Evolutionary conservation across 1,140 invertebrate genomes (phyloP), one percentile per base, ranked within the genome.

Genomic region (Charaxes varanes): DNA sequence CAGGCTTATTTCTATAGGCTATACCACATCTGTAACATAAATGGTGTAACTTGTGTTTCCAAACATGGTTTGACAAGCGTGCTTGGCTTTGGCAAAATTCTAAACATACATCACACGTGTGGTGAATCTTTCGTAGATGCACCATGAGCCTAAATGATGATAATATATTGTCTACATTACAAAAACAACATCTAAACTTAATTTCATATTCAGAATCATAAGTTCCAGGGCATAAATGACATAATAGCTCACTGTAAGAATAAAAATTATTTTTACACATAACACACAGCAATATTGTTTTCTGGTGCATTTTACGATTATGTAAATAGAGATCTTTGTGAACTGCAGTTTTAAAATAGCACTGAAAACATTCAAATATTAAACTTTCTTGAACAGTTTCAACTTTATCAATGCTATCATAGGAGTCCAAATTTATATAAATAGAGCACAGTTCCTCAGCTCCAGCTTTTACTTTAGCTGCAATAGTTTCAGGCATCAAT

Each of bases 251-350:
- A 78, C 92, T 94, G 67, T 93, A 94, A 80, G 90, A 93, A 66
- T 91, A 93, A 84, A 94, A 94, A 59, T 91, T 93, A 13, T 89
- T 88, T 82, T 93, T 93, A 69, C 93, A 95, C 92, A 95, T 94
- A 41, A 92, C 88, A 79, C 93, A 95, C 19, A 92, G 71, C 21
- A 93, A 84, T 41, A 92, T 90, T 14, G 91, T 89, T 71, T 93
- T 94, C 51, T 92, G 89, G 80, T 95, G 93, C 87, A 92, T 89
- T 80, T 93, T 92, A 31, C 92, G 86, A 70, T 94, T 94, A 69
- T 95, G 93, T 48, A 92, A 84, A 77, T 93, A 94, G 6, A 94
- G 85, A 74, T 95, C 93, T 78, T 94, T 94, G 60, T 94, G 92
- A 17, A 91, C 83, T 2, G 87, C 76, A 24, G 92, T 92, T 42